Conservation (phyloP, 2,888 invertebrate genomes). For the Fragum whitleyi region DNA sequence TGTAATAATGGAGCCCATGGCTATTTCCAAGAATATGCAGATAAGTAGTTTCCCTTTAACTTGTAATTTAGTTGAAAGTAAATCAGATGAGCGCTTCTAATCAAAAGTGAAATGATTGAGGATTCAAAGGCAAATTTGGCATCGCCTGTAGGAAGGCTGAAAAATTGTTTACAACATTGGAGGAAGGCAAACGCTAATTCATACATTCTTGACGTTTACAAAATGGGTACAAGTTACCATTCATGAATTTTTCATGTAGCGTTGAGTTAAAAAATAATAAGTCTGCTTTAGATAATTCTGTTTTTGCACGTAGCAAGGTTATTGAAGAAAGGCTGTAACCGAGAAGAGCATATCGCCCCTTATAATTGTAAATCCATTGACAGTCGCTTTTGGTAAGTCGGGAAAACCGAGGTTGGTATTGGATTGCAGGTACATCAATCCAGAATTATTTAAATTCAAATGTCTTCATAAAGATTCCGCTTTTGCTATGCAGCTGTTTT, state of each 20-base stretch:
- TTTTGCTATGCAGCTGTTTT: conserved; percentile 34
- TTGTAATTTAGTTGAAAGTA: not conserved
- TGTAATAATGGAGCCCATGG: not conserved
- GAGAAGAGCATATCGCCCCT: conserved; percentile 13
- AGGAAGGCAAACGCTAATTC: not conserved
- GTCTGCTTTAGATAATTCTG: conserved; percentile 32
- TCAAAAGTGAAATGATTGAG: not conserved
- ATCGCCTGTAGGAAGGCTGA: not conserved
- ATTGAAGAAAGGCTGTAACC: conserved; percentile 32
- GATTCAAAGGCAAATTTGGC: not conserved
- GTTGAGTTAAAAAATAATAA: conserved; percentile 35
- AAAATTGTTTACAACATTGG: conserved; percentile 18
- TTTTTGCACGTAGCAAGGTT: conserved; percentile 40
- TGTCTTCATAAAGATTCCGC: conserved; percentile 37
- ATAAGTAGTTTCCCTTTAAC: conserved; percentile 31
- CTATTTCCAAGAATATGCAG: conserved; percentile 2
- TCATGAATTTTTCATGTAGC: conserved; percentile 7
- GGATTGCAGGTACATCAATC: conserved; percentile 48
- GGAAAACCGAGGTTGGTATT: conserved; percentile 42
- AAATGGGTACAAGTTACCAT: conserved; percentile 32
- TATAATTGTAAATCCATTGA: conserved; percentile 35
- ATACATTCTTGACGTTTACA: conserved; percentile 21
- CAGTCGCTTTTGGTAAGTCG: conserved; percentile 27
- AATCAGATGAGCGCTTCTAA: not conserved
- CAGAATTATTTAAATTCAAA: conserved; percentile 35